Conservation (phyloP, 2,113 vertebrate genomes). For the Mormyrus lacerda region DNA sequence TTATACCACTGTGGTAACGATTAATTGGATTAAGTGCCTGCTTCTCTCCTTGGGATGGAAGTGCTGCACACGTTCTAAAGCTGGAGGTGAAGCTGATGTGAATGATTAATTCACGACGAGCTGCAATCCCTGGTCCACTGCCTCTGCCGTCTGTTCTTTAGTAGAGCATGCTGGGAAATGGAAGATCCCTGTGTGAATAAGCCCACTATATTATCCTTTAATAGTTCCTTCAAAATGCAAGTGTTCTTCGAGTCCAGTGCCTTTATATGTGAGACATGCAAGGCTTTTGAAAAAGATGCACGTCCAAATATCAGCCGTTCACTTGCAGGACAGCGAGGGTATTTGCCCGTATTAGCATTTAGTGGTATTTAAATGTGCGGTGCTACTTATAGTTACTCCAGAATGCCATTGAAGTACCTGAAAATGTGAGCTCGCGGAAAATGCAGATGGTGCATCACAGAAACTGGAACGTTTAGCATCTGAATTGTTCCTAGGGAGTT, state of each 20-base stretch:
- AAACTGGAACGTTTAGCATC: not conserved
- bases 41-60: not conserved
- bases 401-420: not conserved
- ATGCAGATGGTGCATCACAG: not conserved
- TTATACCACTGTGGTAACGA: not conserved
- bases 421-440: not conserved
- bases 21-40: conserved; percentile 1
- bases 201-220: not conserved
- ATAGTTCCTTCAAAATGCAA: not conserved
- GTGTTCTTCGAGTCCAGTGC: not conserved
- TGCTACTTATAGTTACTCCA: not conserved
- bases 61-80: not conserved
- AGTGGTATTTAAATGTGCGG: not conserved
- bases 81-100: not conserved
- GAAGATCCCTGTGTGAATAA: not conserved
- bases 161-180: not conserved
- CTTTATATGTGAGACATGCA: not conserved
- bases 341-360: not conserved
- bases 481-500: not conserved
- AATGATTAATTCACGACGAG: conserved; percentile 1
- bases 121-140: not conserved
- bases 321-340: not conserved
- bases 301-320: not conserved
- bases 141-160: not conserved
- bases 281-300: not conserved